phyloP scores from a whole-genome alignment of 2,797 vertebrate species.

The Pogoniulus pusillus region DNA sequence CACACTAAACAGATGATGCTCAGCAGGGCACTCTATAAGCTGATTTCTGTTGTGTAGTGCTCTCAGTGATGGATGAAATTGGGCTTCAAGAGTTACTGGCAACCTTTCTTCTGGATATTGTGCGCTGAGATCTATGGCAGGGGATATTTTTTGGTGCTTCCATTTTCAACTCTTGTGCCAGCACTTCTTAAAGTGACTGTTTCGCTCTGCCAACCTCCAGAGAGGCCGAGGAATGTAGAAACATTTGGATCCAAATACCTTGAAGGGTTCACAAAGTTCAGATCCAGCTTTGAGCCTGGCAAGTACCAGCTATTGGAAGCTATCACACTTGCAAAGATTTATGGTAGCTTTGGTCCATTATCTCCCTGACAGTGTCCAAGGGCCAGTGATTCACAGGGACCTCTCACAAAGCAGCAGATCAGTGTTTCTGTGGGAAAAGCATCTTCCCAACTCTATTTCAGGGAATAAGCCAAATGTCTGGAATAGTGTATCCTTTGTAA shows the following conservation, averaged over 20 bases:
- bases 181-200: neutral
- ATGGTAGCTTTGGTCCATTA: neutral
- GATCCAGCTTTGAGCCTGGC: neutral
- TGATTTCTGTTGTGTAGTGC: slow-evolving; percentile 42
- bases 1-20: slow-evolving; percentile 66
- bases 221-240: neutral
- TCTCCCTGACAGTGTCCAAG: neutral
- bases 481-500: slow-evolving; percentile 9
- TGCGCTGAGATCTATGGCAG: neutral
- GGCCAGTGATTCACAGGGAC: neutral
- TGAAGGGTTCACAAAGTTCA: slow-evolving; percentile 29
- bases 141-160: neutral
- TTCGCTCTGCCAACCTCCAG: slow-evolving; percentile 24
- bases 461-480: slow-evolving; percentile 22
- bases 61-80: slow-evolving; percentile 26
- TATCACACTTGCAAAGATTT: neutral
- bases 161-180: neutral
- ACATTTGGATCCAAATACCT: neutral
- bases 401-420: neutral
- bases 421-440: neutral
- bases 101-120: neutral
- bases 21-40: slow-evolving; percentile 61
- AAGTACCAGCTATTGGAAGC: slow-evolving; percentile 7
- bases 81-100: slow-evolving; percentile 17
- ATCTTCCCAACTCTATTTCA: neutral